Percentiles rank a stretch among this genome's conserved stretches.
Evolutionary conservation across 2,113 vertebrate species (phyloP).

Genomic region (Trematocara stigmaticum): DNA sequence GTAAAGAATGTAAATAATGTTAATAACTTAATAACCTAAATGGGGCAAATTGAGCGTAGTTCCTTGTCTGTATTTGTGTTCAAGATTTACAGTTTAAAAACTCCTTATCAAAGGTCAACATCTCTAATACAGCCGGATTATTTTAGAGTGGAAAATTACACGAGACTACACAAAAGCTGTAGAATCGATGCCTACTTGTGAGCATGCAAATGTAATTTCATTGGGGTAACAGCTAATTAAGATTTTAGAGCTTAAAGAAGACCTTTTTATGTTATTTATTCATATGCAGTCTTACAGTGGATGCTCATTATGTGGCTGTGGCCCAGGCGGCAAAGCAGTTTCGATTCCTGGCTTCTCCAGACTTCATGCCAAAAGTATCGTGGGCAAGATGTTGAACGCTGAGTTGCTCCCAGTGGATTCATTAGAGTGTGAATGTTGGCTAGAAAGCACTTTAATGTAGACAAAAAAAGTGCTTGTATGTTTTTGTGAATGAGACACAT

Average conservation of each 20-base stretch:
- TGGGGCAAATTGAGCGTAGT: not conserved
- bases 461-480: not conserved
- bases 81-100: not conserved
- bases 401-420: not conserved
- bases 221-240: not conserved
- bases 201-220: not conserved
- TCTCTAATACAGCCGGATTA: not conserved
- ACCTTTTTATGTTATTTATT: not conserved
- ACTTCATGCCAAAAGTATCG: fast-evolving
- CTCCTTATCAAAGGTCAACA: not conserved
- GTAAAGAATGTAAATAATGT: not conserved
- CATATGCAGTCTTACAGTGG: not conserved
- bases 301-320: not conserved
- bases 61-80: not conserved
- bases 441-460: not conserved
- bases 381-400: not conserved
- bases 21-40: not conserved
- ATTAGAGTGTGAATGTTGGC: not conserved
- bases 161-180: not conserved
- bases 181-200: fast-evolving
- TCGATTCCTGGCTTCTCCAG: not conserved
- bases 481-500: not conserved
- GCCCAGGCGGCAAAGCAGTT: not conserved
- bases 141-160: not conserved
- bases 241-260: not conserved